phyloP scores from a whole-genome alignment of 2,113 vertebrate genomes.

The Ctenodactylus gundi region DNA sequence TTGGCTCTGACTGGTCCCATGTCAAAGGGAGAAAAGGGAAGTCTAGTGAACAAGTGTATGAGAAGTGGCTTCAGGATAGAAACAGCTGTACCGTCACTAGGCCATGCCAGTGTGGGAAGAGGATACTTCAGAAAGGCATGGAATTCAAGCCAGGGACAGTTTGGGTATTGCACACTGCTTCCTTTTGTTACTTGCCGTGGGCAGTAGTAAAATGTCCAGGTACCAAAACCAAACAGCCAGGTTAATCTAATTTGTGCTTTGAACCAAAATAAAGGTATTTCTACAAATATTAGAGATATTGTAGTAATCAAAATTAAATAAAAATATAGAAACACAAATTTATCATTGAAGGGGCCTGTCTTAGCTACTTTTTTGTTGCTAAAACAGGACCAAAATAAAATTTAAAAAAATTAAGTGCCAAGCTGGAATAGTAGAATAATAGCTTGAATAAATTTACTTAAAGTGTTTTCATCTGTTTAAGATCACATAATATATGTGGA shows the following conservation, averaged over 20 bases:
- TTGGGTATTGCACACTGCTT: neutral
- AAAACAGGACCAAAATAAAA: too few species aligned
- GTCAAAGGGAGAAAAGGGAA: neutral
- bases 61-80: neutral
- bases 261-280: neutral
- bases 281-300: neutral
- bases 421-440: too few species aligned
- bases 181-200: neutral
- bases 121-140: neutral
- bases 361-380: too few species aligned
- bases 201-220: conserved; percentile 4
- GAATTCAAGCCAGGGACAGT: neutral
- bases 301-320: neutral
- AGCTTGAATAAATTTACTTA: neutral
- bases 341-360: conserved; percentile 35
- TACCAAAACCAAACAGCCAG: neutral
- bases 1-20: neutral
- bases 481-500: conserved; percentile 75
- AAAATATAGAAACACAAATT: neutral
- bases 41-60: neutral
- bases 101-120: neutral
- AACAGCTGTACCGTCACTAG: neutral
- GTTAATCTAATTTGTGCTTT: neutral
- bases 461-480: conserved; percentile 78
- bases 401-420: neutral